A percentile compares a stretch with the other conserved stretches of the same genome.
These are phyloP conservation scores for Agriopis aurantiaria DNA, from an alignment of 2,888 invertebrate species.

Conservation along the genomic window DNA sequence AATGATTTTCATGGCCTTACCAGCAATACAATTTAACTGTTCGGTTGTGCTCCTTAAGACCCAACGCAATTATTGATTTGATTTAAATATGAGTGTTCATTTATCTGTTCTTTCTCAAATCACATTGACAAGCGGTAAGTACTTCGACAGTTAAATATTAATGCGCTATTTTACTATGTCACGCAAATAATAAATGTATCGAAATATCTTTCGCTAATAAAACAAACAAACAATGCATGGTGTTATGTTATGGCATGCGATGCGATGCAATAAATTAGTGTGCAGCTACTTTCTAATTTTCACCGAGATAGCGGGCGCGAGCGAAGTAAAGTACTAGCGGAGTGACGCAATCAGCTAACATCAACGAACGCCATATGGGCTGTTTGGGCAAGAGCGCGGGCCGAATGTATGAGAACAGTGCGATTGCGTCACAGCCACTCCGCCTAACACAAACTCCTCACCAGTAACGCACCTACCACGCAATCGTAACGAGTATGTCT, in stretches of 20 bases:
- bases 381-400: conserved; percentile 57
- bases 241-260: conserved; percentile 53
- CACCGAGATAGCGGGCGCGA: conserved; percentile 62
- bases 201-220: conserved; percentile 32
- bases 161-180: not conserved
- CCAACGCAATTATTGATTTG: not conserved
- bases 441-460: conserved; percentile 31
- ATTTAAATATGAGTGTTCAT: not conserved
- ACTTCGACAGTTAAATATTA: not conserved
- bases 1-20: conserved; percentile 8
- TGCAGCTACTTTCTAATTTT: conserved; percentile 76
- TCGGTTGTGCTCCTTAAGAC: not conserved
- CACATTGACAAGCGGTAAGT: not conserved
- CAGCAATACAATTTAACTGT: not conserved
- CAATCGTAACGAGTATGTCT: conserved; percentile 21
- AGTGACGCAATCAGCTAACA: conserved; percentile 62
- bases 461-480: conserved; percentile 28
- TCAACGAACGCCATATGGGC: conserved; percentile 59
- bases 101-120: not conserved
- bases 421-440: conserved; percentile 59
- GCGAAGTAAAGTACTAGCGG: conserved; percentile 37
- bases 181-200: conserved; percentile 1
- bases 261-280: conserved; percentile 55
- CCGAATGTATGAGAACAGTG: conserved; percentile 51
- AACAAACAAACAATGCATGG: conserved; percentile 39